These are phyloP conservation scores for Andrena bucephala DNA, from an alignment of 2,888 invertebrate genomes.

Conservation along the genomic window DNA sequence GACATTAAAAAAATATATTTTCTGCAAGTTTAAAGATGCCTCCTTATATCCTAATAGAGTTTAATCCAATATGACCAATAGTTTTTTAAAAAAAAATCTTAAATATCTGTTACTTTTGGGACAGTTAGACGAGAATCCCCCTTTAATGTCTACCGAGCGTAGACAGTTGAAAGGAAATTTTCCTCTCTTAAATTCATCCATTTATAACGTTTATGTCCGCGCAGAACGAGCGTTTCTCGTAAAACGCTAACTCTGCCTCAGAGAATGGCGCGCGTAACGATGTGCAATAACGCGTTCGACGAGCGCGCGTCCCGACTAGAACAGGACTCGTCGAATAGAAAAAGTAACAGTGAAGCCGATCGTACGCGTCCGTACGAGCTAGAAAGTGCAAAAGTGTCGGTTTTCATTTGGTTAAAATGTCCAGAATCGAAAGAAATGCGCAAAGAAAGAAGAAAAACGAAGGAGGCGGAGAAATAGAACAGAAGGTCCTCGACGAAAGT, in stretches of 20 bases:
- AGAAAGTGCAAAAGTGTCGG: conserved; percentile 72
- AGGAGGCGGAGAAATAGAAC: conserved; percentile 72
- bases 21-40: too few species aligned
- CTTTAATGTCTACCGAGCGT: too few species aligned
- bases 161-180: not conserved
- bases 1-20: too few species aligned
- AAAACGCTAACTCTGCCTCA: not conserved
- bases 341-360: conserved; percentile 52
- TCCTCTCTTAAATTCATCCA: not conserved
- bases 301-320: not conserved
- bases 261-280: conserved; percentile 7
- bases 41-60: too few species aligned
- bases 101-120: too few species aligned
- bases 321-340: conserved; percentile 27
- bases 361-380: conserved; percentile 60
- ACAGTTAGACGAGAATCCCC: too few species aligned
- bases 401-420: conserved; percentile 58
- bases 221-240: not conserved
- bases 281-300: conserved; percentile 3
- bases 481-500: conserved; percentile 74
- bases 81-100: too few species aligned
- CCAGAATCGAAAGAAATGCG: not conserved
- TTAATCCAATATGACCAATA: too few species aligned
- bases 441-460: not conserved
- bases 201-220: not conserved